Percentiles rank a stretch among this genome's conserved stretches.
Evolutionary conservation across 2,888 invertebrate genomes (phyloP).

Genomic region (Sthenelais limicola): DNA sequence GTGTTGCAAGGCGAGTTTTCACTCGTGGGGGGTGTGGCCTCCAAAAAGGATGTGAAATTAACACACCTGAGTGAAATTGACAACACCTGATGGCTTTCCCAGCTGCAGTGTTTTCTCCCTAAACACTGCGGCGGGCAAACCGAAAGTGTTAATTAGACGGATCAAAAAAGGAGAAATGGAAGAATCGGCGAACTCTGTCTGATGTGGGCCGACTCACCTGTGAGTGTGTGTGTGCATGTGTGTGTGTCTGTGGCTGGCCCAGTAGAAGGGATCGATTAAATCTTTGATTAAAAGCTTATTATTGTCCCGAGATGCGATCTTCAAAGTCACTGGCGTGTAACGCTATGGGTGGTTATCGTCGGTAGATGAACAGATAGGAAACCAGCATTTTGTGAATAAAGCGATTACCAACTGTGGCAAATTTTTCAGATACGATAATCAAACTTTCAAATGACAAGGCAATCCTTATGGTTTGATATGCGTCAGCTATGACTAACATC

Average conservation of each 20-base stretch:
- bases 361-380: no score
- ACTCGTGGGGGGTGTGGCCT: not conserved
- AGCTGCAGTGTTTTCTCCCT: slow-evolving; percentile 5
- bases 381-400: no score
- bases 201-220: not conserved
- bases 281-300: slow-evolving; percentile 27
- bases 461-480: no score
- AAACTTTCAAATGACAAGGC: no score
- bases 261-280: not conserved
- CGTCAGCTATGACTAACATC: no score
- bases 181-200: not conserved
- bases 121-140: slow-evolving; percentile 11
- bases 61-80: slow-evolving; percentile 8
- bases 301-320: not conserved
- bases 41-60: not conserved
- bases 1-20: not conserved
- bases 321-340: no score
- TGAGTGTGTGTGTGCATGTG: not conserved
- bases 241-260: slow-evolving; percentile 9
- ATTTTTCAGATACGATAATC: no score
- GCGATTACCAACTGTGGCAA: no score
- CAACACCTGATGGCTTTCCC: slow-evolving; percentile 26
- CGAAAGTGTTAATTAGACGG: slow-evolving; percentile 27
- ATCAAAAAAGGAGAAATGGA: slow-evolving; percentile 23
- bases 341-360: no score